Evolutionary conservation across 2,888 invertebrate genomes (phyloP).

Genomic region (Lithophane socia): DNA sequence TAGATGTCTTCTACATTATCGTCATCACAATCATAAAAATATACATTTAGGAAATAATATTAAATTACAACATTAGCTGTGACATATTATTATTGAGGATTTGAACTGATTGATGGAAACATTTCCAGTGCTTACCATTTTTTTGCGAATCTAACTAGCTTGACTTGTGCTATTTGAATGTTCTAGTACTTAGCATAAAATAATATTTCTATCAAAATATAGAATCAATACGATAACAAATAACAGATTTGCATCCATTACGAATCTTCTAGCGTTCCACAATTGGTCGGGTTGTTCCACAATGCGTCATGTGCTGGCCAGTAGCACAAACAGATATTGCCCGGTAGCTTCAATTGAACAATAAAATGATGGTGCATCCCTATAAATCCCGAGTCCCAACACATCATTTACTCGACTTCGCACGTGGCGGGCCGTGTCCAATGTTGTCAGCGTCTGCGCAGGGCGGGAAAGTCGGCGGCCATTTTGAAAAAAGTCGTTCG

Average conservation of each 20-base stretch:
- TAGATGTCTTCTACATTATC: conserved; percentile 27
- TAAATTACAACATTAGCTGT: conserved; percentile 47
- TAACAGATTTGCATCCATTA: conserved; percentile 58
- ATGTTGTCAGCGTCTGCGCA: conserved; percentile 77
- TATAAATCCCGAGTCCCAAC: conserved; percentile 68
- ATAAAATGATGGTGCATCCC: conserved; percentile 68
- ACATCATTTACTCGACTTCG: conserved; percentile 75
- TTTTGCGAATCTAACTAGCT: conserved; percentile 13
- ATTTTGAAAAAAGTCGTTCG: conserved; percentile 84
- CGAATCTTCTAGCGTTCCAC: conserved; percentile 12
- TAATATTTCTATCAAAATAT: conserved; percentile 50
- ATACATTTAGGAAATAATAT: conserved; percentile 33
- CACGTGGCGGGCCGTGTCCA: conserved; percentile 80
- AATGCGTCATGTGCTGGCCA: conserved; percentile 23
- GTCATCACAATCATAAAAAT: conserved; percentile 29
- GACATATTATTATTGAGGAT: conserved; percentile 40
- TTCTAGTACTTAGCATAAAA: conserved; percentile 49
- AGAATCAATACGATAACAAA: conserved; percentile 49
- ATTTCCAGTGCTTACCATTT: conserved; percentile 30
- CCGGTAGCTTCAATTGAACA: conserved; percentile 61
- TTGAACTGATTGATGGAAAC: conserved; percentile 39
- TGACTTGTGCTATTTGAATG: conserved; percentile 35
- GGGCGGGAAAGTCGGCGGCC: conserved; percentile 81
- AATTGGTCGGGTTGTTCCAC: conserved; percentile 9
- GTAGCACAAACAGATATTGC: conserved; percentile 39